Base-by-base conservation (phyloP, 92 coral and sea anemone genomes). In the Epizoanthus illoricatus region DNA sequence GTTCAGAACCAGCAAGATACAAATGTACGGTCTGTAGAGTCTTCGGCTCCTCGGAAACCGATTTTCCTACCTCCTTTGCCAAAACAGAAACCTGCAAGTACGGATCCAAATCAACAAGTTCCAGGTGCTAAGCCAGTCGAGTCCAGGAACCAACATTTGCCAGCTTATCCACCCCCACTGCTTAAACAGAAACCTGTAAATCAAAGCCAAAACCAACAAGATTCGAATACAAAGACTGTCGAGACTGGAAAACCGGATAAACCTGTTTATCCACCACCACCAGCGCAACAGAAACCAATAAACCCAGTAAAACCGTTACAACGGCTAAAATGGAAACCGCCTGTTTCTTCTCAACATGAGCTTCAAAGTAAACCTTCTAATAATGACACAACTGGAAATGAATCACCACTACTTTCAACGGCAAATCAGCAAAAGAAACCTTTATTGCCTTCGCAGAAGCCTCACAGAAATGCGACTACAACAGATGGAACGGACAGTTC, bases 211-310 rank as follows among this genome's bases (percentile, higher is more conserved):
- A 75, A 60, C 56, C 68, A 75, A 41, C 62, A 75, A 67, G 33
- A 3, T n/a, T 9, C 58, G 16, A 18, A 33, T 24, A 45, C 39
- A 17, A 41, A 42, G 7, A 39, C 24, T 39, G 56, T n/a, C 17
- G 81, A 60, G 41, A 17, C 39, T 36, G 63, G 11, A 33, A 76
- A 74, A 74, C 65, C 80, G 5, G 49, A 55, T 4, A 74, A 57
- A 33, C 80, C 66, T 36, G 80, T 33, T 56, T 60, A 40, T 24
- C 80, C 80, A 15, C 64, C 65, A 5, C 80, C 80, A 57, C n/a
- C 21, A 40, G 67, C 65, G 11, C 39, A 40, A 57, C 16, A 5
- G 21, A 74, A 74, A 33, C 58, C 58, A 28, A n/a, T 4, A 63
- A 74, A 74, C 59, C 67, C 33, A 58, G 67, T 20, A 20, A 54